phyloP scores from a whole-genome alignment of 1,140 invertebrate genomes.

The Schlechtendalia chinensis region DNA sequence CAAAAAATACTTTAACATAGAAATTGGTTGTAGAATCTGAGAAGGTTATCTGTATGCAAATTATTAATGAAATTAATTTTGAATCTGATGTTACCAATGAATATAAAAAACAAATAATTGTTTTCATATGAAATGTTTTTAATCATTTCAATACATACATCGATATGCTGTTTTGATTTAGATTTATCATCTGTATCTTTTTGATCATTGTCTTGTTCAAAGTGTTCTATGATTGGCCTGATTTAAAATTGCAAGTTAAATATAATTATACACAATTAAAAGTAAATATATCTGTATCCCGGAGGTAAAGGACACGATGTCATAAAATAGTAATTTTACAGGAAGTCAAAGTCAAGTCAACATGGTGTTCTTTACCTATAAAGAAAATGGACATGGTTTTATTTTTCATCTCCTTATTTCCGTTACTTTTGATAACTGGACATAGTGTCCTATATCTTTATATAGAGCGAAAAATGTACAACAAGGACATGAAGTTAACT shows the following conservation, averaged over 20 bases:
- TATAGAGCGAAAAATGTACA: no score
- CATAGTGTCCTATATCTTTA: no score
- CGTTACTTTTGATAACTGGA: no score
- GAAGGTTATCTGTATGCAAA: slow-evolving; percentile 71
- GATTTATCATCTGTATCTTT: slow-evolving; percentile 33
- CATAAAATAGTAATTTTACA: no score
- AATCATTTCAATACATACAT: not conserved
- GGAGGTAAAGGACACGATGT: no score
- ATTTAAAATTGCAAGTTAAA: not conserved
- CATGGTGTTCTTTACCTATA: no score
- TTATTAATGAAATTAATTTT: not conserved
- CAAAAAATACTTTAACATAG: slow-evolving; percentile 81
- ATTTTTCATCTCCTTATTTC: no score
- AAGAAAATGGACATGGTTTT: no score
- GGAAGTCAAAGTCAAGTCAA: no score
- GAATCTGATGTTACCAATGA: not conserved
- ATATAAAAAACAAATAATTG: not conserved
- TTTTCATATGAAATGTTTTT: not conserved
- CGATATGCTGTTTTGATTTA: slow-evolving; percentile 35
- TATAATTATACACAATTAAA: no score
- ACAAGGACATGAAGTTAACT: no score
- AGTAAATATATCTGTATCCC: no score
- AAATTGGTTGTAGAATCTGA: slow-evolving; percentile 73
- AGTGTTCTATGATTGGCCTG: slow-evolving; percentile 4
- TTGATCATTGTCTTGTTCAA: slow-evolving; percentile 42